Base-by-base conservation (phyloP, 2,797 vertebrate genomes). In the Typhlichthys eigenmanni region DNA sequence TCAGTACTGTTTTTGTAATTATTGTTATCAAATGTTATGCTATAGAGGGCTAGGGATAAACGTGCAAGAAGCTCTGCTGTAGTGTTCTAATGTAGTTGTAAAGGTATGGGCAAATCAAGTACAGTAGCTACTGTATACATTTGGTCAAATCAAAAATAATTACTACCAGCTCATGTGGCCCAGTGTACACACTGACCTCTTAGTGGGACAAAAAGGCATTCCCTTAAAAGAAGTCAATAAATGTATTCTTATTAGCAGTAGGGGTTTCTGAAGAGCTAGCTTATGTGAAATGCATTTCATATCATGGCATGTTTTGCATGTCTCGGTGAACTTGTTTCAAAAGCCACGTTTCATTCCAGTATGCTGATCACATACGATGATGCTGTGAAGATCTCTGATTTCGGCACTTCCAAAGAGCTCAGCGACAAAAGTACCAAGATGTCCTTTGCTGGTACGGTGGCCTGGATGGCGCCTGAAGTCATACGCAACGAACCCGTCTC, bases 381-480 rank as follows among this genome's bases (percentile, higher is more conserved):
- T 11, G 90, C 96, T 73, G 97, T 98, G 81, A 98, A 98, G 93
- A 98, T 98, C 91, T 98, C 97, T 0, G 97, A 98, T 84, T 98
- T 98, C 13, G 96, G 97, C 73, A 98, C 97, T 0, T 98, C 97
- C 71, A 98, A 98, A 85, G 96, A 98, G 83, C 90, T 98, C 77
- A 95, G 92, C 7, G 97, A 98, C 90, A 98, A 98, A 84, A 98
- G 97, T 91, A 98, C 97, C 82, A 97, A 98, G 92, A 98, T 98
- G 97, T 98, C 96, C 50, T 98, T 98, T 1, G 97, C 97, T 0
- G 97, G 97, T 65, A 98, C 97, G 0, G 97, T 98, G 85, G 97
- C 97, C 84, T 98, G 97, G 97, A 98, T 98, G 97, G 97, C 97
- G 0, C 96, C 96, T 0, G 97, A 98, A 87, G 97, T 98, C 72